A percentile compares a stretch with the other conserved stretches of the same genome.
Conservation (phyloP, 2,888 invertebrate genomes). For the Melitaea athalia region DNA sequence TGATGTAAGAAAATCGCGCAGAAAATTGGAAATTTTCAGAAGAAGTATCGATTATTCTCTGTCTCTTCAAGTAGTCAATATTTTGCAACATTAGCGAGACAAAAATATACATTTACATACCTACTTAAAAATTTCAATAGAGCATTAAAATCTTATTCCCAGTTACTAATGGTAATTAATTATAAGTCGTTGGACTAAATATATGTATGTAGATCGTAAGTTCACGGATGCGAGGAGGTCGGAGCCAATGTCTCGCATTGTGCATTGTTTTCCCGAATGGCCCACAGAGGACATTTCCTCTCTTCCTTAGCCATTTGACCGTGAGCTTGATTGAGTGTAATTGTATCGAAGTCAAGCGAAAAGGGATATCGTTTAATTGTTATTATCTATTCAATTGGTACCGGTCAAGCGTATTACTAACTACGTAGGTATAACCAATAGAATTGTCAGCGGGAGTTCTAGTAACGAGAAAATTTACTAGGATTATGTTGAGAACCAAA, state of each 20-base stretch:
- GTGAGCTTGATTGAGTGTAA: conserved; percentile 48
- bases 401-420: conserved; percentile 29
- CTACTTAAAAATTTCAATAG: not conserved
- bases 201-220: conserved; percentile 42
- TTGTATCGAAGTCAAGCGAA: conserved; percentile 31
- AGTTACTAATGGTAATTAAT: not conserved
- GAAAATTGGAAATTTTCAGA: no score
- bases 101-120: not conserved
- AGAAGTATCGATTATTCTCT: no score
- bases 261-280: conserved; percentile 63
- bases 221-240: conserved; percentile 70
- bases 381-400: conserved; percentile 29
- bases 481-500: no score
- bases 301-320: conserved; percentile 60
- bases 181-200: conserved; percentile 15
- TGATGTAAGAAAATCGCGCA: no score
- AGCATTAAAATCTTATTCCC: not conserved
- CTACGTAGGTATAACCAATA: not conserved
- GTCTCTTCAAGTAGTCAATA: not conserved
- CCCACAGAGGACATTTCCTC: conserved; percentile 74
- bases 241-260: conserved; percentile 69
- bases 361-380: conserved; percentile 30
- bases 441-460: not conserved
- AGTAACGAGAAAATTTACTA: not conserved
- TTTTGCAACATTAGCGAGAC: not conserved